Base-by-base conservation (phyloP, 1,140 invertebrate genomes). In the Alviniconcha marisindica region DNA sequence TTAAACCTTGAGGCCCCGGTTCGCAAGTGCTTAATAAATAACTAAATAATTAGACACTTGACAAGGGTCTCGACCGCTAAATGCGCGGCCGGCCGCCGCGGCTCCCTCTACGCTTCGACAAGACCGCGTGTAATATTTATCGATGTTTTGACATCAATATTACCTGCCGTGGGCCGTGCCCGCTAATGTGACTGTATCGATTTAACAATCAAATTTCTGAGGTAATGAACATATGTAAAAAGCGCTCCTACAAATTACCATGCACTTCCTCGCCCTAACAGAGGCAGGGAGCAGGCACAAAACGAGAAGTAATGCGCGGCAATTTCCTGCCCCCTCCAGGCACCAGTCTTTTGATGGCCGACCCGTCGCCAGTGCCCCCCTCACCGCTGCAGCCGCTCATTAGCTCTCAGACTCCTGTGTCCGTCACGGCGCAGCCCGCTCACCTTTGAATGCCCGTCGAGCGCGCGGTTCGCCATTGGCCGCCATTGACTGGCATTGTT, bases 151-250 rank as follows among this genome's bases (percentile, higher is more conserved):
- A 71, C 69, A 71, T 71, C 69, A 38, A 71, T 71, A 71, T 38
- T 71, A 71, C 69, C 69, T 71, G 36, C 36, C 69, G 7, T 31
- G 2, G 28, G 33, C 69, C 56, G n/a, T 60, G 10, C 36, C 36
- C 14, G 33, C 18, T 76, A 81, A 66, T 63, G 42, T 33, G 42
- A 31, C 10, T 21, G 28, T 38, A 81, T 81, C 79, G 79, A 81
- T 81, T 69, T 66, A 28, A 42, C 60, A 21, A 81, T 69, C 79
- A 81, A 66, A 48, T 81, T 66, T 33, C 42, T 48, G 56, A 81
- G 60, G 79, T 69, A 81, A 81, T 81, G 66, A 81, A 81, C 79
- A 81, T 81, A 81, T 81, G 79, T 81, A 81, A 81, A 63, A 69
- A 51, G 66, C 56, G 12, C 40, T 42, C 36, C 79, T 81, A 81